Conservation (phyloP, 1,140 invertebrate genomes). For the Spodoptera litura region DNA sequence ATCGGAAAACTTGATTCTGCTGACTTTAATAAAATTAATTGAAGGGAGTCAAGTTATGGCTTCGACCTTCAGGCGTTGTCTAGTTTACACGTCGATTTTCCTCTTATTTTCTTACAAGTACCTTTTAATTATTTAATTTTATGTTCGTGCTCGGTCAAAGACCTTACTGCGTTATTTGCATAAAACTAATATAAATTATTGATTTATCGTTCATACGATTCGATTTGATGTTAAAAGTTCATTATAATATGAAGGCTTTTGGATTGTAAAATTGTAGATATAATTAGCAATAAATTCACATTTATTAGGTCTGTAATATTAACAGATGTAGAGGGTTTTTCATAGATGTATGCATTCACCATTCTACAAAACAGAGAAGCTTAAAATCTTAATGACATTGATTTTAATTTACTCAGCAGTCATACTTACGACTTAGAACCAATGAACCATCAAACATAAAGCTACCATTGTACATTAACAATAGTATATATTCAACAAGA, state of each 20-base stretch:
- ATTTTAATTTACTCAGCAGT: too few relatives aligned
- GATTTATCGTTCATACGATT: conserved; percentile 26
- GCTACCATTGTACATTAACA: background rate
- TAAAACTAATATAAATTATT: conserved; percentile 13
- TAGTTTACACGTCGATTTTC: conserved; percentile 22
- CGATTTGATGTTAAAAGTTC: background rate
- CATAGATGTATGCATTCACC: too few relatives aligned
- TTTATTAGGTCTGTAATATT: too few relatives aligned
- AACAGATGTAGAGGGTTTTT: too few relatives aligned
- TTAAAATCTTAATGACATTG: too few relatives aligned
- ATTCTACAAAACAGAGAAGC: too few relatives aligned
- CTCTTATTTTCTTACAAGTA: background rate
- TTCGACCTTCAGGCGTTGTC: background rate
- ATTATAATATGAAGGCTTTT: background rate
- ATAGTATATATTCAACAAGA: background rate
- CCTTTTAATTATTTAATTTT: conserved; percentile 25
- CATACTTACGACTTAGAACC: too few relatives aligned
- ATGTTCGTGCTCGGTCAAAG: conserved; percentile 22
- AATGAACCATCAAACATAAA: too few relatives aligned
- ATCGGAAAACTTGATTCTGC: conserved; percentile 22
- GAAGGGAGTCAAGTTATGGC: conserved; percentile 24
- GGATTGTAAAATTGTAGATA: background rate
- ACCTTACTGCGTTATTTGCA: conserved; percentile 8
- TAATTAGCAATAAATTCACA: background rate
- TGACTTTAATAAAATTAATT: conserved; percentile 39